A percentile compares a stretch with the other conserved stretches of the same genome.
These are phyloP conservation scores for Drosophila birchii DNA, from an alignment of 2,888 invertebrate genomes.

Conservation along the genomic window DNA sequence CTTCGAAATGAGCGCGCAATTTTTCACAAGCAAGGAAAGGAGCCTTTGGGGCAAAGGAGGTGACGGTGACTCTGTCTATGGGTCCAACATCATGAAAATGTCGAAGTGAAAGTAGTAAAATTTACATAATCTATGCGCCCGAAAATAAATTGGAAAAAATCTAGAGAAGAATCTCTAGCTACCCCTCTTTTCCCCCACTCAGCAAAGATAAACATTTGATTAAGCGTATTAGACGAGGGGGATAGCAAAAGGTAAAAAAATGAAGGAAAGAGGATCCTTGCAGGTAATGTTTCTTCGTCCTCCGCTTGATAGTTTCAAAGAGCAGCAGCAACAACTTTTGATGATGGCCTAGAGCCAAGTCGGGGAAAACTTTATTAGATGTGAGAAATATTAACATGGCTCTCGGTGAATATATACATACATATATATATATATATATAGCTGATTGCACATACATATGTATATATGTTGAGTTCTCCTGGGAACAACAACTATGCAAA, in stretches of 20 bases:
- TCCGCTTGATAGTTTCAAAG: slow-evolving; percentile 43
- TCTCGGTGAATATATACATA: slow-evolving; percentile 15
- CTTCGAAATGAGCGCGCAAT: slow-evolving; percentile 69
- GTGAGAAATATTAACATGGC: slow-evolving; percentile 71
- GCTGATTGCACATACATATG: neutral
- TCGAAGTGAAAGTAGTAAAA: slow-evolving; percentile 81
- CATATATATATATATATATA: neutral
- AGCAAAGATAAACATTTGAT: slow-evolving; percentile 79
- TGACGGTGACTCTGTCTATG: slow-evolving; percentile 44
- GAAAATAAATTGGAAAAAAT: slow-evolving; percentile 80
- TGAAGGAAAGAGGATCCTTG: slow-evolving; percentile 6
- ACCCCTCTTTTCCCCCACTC: neutral
- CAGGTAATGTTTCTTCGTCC: slow-evolving; percentile 36
- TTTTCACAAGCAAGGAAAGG: slow-evolving; percentile 57
- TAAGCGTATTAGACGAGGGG: slow-evolving; percentile 64
- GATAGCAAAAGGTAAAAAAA: slow-evolving; percentile 34
- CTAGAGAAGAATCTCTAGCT: slow-evolving; percentile 64
- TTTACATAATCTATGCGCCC: slow-evolving; percentile 79
- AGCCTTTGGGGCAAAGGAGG: neutral
- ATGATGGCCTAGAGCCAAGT: slow-evolving; percentile 36
- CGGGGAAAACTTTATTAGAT: slow-evolving; percentile 69
- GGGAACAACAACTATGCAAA: slow-evolving; percentile 52
- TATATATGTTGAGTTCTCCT: slow-evolving; percentile 10
- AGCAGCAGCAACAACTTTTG: slow-evolving; percentile 44
- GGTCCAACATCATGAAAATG: slow-evolving; percentile 76